Conservation (phyloP, 2,888 invertebrate genomes). For the Limulus polyphemus region DNA sequence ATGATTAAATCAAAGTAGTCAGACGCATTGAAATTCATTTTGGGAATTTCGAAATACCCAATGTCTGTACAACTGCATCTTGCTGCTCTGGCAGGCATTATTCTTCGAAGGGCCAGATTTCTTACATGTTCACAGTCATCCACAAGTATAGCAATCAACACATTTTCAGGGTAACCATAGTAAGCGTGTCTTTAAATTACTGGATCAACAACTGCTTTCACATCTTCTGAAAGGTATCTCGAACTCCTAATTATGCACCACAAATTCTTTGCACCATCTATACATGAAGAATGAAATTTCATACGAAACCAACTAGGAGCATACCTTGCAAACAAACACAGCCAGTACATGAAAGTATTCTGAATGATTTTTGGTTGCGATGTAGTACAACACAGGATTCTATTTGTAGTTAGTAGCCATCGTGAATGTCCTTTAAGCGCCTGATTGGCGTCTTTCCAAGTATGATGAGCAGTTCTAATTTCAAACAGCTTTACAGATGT, state of each 20-base stretch:
- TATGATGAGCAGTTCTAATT: slow-evolving; percentile 7
- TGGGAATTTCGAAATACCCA: neutral
- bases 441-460: slow-evolving; percentile 1
- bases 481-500: slow-evolving; percentile 6
- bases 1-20: neutral
- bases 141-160: slow-evolving; percentile 14
- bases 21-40: neutral
- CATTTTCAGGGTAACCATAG: slow-evolving; percentile 20
- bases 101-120: neutral
- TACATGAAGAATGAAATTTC: slow-evolving; percentile 4
- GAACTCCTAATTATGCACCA: slow-evolving; percentile 4
- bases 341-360: too few relatives aligned
- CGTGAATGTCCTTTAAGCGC: neutral
- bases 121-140: slow-evolving; percentile 6
- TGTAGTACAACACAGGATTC: too few relatives aligned
- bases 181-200: slow-evolving; percentile 20
- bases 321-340: too few relatives aligned
- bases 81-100: slow-evolving; percentile 1
- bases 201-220: slow-evolving; percentile 8
- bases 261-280: slow-evolving; percentile 8
- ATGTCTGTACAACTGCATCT: neutral
- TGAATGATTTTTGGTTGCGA: too few relatives aligned
- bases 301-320: neutral
- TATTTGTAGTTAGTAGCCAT: slow-evolving; percentile 6
- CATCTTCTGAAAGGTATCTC: slow-evolving; percentile 3